phyloP scores from a whole-genome alignment of 1,140 invertebrate genomes.

The Dysdera silvatica region DNA sequence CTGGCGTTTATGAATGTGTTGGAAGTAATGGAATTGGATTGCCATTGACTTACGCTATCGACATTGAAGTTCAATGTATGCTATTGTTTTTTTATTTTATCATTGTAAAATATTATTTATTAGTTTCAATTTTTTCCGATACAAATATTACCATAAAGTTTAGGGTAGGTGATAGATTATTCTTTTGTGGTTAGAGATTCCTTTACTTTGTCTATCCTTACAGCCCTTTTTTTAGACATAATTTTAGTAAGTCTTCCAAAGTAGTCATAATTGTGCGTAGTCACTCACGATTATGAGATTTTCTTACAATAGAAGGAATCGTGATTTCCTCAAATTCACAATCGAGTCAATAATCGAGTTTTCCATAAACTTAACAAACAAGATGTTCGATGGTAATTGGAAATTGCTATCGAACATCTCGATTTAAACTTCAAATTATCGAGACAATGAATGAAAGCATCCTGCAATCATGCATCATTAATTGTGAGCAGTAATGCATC shows the following conservation, averaged over 20 bases:
- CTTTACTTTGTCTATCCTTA: background rate
- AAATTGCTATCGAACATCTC: no score
- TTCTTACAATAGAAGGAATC: no score
- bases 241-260: background rate
- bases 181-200: background rate
- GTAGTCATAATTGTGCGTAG: no score
- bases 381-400: no score
- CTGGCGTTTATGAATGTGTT: constrained; percentile 80
- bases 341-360: no score
- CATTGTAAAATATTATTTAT: background rate
- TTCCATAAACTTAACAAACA: no score
- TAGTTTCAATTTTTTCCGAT: background rate
- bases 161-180: background rate
- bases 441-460: no score
- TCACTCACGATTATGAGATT: no score
- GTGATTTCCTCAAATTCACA: no score
- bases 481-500: no score
- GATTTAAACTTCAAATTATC: no score
- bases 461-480: no score
- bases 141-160: background rate
- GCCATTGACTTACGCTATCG: constrained; percentile 73
- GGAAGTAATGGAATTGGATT: constrained; percentile 81
- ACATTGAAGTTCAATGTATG: constrained; percentile 58
- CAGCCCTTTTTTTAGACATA: background rate
- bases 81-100: background rate